Conservation (phyloP, 2,888 invertebrate species). For the Lamellibrachia columna region DNA sequence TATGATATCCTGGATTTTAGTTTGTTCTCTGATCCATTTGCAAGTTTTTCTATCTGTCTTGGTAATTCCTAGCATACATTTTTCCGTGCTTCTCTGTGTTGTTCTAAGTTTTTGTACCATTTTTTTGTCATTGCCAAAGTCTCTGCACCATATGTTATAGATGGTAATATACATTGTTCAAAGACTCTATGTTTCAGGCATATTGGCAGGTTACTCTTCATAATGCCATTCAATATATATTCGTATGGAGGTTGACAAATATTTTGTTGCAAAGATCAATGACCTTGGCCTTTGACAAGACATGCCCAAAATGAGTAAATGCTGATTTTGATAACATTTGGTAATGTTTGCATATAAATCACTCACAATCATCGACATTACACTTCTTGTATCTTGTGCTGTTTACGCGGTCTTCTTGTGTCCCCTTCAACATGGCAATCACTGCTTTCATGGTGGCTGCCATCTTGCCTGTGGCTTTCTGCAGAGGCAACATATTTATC, state of each 20-base stretch:
- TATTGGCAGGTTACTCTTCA: no score
- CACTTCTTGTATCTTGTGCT: slow-evolving; percentile 33
- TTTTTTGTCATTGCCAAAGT: no score
- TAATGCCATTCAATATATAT: not conserved
- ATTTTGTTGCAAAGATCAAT: not conserved
- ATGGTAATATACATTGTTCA: no score
- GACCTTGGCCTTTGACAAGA: not conserved
- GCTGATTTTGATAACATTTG: not conserved
- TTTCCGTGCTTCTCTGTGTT: no score
- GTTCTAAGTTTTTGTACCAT: no score
- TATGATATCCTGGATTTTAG: no score
- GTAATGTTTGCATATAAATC: not conserved
- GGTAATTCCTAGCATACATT: no score
- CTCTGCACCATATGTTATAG: no score
- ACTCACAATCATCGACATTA: not conserved
- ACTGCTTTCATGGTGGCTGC: slow-evolving; percentile 54
- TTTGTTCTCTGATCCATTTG: no score
- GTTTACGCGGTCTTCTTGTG: slow-evolving; percentile 48
- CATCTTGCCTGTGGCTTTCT: slow-evolving; percentile 55
- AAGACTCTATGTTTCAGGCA: no score
- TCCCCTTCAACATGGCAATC: slow-evolving; percentile 54
- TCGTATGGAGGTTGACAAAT: not conserved
- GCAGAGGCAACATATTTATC: slow-evolving; percentile 28
- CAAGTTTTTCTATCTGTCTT: no score
- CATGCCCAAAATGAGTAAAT: not conserved